Conservation (phyloP, 37 sponge, comb jelly and placozoan species). For the Bolinopsis microptera region DNA sequence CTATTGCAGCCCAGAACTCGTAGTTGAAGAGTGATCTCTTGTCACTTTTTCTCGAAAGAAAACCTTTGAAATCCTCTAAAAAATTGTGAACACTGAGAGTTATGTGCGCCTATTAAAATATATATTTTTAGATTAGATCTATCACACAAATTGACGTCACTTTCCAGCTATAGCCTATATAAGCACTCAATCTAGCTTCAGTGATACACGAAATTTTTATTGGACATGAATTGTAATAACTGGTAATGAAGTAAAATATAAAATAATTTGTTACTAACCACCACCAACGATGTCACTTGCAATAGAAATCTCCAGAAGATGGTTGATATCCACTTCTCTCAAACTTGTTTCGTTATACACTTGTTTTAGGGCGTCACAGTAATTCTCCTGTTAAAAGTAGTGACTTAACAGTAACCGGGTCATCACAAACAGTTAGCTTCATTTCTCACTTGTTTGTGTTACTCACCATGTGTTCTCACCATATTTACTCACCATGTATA, state of each 20-base stretch:
- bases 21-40: background rate
- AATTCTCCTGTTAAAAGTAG: background rate
- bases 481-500: background rate
- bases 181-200: too few species aligned
- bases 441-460: too few species aligned
- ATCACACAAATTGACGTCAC: too few species aligned
- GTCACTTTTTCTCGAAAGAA: background rate
- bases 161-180: too few species aligned
- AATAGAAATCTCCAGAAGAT: constrained; percentile 14
- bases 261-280: background rate
- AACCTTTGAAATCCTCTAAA: background rate
- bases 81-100: too few species aligned
- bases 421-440: too few species aligned
- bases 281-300: constrained; percentile 18
- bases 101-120: too few species aligned
- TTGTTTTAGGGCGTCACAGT: constrained; percentile 25
- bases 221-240: too few species aligned
- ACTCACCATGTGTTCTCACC: too few species aligned
- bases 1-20: constrained; percentile 2
- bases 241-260: background rate
- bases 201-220: too few species aligned
- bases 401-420: background rate
- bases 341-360: constrained; percentile 52
- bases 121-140: too few species aligned
- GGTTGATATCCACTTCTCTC: constrained; percentile 27